Conservation (phyloP, 1,140 invertebrate genomes). For the Nephotettix cincticeps region DNA sequence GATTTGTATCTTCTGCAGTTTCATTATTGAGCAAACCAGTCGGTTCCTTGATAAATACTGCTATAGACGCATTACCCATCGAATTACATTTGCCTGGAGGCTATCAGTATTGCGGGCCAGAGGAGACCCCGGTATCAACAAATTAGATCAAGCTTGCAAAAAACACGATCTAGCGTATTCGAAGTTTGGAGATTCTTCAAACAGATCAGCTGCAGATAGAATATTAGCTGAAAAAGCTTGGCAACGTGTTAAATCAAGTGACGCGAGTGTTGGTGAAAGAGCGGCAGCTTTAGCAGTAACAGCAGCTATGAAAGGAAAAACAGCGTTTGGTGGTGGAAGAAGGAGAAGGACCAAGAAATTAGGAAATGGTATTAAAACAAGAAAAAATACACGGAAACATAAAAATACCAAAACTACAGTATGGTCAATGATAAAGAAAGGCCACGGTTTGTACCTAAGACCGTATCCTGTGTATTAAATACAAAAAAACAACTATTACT, state of each 20-base stretch:
- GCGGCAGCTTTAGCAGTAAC: conserved; percentile 42
- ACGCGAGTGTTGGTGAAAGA: conserved; percentile 45
- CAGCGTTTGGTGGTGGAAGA: conserved; percentile 42
- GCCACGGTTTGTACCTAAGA: conserved; percentile 27
- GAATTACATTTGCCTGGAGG: conserved; percentile 50
- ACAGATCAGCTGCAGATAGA: conserved; percentile 47
- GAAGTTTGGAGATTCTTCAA: conserved; percentile 42
- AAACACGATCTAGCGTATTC: conserved; percentile 50
- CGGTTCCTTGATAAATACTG: conserved; percentile 40
- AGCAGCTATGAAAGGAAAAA: conserved; percentile 44
- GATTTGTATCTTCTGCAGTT: not conserved
- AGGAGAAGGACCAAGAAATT: conserved; percentile 30
- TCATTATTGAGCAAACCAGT: not conserved
- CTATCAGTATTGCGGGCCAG: conserved; percentile 51
- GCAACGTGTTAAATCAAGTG: conserved; percentile 44
- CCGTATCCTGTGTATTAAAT: not conserved
- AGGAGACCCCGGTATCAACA: conserved; percentile 49
- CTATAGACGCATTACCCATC: conserved; percentile 48
- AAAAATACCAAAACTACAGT: not conserved
- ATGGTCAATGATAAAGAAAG: conserved; percentile 21
- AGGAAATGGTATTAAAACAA: not conserved
- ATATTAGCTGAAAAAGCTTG: conserved; percentile 46
- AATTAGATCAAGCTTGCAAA: conserved; percentile 49
- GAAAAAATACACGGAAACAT: not conserved
- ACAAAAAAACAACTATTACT: conserved; percentile 18